Conservation (phyloP, 1,140 invertebrate genomes). For the Oppia nitens region DNA sequence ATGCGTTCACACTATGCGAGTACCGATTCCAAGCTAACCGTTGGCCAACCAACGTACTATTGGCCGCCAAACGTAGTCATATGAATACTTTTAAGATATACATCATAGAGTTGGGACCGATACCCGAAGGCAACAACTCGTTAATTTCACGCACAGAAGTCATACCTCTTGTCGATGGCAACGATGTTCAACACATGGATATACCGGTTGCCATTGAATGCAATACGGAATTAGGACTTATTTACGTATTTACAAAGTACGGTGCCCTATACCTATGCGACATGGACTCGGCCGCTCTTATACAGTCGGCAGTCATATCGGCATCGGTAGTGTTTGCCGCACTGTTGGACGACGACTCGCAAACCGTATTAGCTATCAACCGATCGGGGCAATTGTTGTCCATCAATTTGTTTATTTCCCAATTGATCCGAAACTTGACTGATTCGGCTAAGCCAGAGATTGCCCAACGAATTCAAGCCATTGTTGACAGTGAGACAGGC, state of each 20-base stretch:
- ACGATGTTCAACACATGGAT: neutral
- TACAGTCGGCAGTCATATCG: constrained; percentile 27
- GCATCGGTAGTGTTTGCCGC: constrained; percentile 28
- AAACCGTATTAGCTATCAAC: constrained; percentile 28
- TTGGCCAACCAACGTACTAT: neutral
- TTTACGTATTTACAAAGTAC: constrained; percentile 31
- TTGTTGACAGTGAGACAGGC: neutral
- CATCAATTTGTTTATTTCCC: neutral
- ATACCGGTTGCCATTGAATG: constrained; percentile 7
- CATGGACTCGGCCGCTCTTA: constrained; percentile 28
- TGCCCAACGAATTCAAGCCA: neutral
- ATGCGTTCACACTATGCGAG: neutral
- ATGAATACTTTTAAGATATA: neutral
- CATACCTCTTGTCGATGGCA: neutral
- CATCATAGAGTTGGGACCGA: constrained; percentile 5
- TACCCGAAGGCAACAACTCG: neutral
- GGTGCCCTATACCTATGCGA: constrained; percentile 31
- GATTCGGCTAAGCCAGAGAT: neutral
- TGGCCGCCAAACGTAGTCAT: neutral
- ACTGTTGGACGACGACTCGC: constrained; percentile 28
- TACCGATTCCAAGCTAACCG: constrained; percentile 2
- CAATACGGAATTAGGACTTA: constrained; percentile 25
- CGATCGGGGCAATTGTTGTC: constrained; percentile 28
- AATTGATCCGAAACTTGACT: neutral
- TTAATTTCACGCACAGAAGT: neutral